Base-by-base conservation (phyloP, 2,797 vertebrate species). In the Pampus argenteus region DNA sequence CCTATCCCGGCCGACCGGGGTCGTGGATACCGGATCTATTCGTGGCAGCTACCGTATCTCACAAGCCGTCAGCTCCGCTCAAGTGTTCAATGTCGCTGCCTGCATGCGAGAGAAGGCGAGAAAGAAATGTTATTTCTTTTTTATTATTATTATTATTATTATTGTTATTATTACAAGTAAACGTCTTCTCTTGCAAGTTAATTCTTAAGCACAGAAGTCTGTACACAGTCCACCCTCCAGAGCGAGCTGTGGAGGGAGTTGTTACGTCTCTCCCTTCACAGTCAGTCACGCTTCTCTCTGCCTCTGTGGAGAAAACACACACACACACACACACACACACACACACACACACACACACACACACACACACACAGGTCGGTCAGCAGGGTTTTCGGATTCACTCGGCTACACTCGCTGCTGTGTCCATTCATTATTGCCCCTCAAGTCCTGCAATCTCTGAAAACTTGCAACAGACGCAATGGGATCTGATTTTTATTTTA, bases 221-320 rank as follows among this genome's bases (percentile, higher is more conserved):
- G 66, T 31, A 31, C 74, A 25, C 65, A 47, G 81, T 65, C 52
- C 26, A 5, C 50, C 58, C 25, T 44, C 36, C 29, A 13, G 76
- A 71, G 74, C 73, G 75, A 85, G 82, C 78, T 3, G 88, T 42
- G 78, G 70, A 67, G 51, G 61, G 76, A 78, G 71, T 82, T 61
- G 70, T 57, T 78, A 36, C 70, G 83, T 79, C 62, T 84, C 72
- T 74, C 78, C 58, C 62, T 48, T 52, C 84, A 26, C 89, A 44
- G 34, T 92, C 34, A 70, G 87, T 92, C 90, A 89, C 91, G 89
- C 92, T 86, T 84, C 91, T 88, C 38, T 74, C 72, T 84, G 83
- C 77, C 71, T 72, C 84, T 67, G 82, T 82, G 82, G 74, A 76
- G 71, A 73, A 80, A 36, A 36, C 34, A 36, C 34, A 68, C 38